Evolutionary conservation across 2,888 invertebrate genomes (phyloP), one percentile per base, ranked within the genome.

Genomic region (Cerastoderma edule): DNA sequence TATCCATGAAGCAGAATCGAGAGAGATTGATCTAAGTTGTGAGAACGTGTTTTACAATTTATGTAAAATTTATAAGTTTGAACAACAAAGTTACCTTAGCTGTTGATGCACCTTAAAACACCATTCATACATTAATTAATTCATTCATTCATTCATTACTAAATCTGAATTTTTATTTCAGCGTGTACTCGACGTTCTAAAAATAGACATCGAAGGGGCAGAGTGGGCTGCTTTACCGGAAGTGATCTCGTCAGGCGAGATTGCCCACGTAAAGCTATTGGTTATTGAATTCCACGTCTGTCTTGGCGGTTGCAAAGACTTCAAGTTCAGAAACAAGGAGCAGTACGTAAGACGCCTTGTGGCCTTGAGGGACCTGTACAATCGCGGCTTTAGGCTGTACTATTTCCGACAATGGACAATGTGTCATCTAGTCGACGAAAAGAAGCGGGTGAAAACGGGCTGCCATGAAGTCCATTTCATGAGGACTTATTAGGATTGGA

Each of bases 401-500:
- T 57, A 57, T 32, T 57, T 57, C 22, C 32, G 57, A 1, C 33
- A 33, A 32, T 57, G 57, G 57, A 57, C 57, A 10, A 30, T 57
- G 57, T 57, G 57, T 33, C 4, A 57, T 22, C n/a, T 57, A 32
- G 57, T 57, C 0, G 33, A 57, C 24, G 57, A 57, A 33, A 57
- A 32, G 3, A 57, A 57, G 10, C 19, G 24, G 33, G 57, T 57
- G 19, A 32, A 32, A 33, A 57, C 57, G 19, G 57, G 57, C 3
- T 57, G 57, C 6, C 57, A 57, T 32, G 57, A 57, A 57, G 30
- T 32, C 16, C 57, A 57, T 32, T 57, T 57, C 57, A 57, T 57
- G 57, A 57, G 33, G 22, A 16, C n/a, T 57, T 57, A 32, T 24
- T 57, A 57, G n/a, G n/a, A n/a, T n/a, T n/a, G n/a, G n/a, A n/a